These are phyloP conservation scores for Epinephelus malabaricus DNA, from an alignment of 2,797 vertebrate species.

Conservation along the genomic window DNA sequence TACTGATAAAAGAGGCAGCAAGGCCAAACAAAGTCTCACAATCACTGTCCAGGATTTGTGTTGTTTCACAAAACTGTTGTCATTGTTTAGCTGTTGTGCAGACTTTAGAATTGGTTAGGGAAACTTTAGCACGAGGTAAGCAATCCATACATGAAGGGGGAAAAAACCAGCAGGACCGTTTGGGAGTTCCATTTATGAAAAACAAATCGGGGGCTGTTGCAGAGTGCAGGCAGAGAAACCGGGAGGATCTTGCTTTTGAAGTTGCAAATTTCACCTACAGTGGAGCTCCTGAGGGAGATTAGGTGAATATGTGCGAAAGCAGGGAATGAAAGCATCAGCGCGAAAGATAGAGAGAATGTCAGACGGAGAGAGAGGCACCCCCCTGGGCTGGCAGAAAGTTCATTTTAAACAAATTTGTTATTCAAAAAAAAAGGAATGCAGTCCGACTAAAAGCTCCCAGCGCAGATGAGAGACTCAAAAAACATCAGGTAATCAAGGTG, in stretches of 20 bases:
- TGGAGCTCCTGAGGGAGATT: slow-evolving; percentile 62
- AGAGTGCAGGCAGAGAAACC: slow-evolving; percentile 27
- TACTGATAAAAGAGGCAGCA: slow-evolving; percentile 28
- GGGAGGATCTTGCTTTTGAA: slow-evolving; percentile 71
- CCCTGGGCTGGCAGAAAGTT: slow-evolving; percentile 67
- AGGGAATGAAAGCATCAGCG: slow-evolving; percentile 62
- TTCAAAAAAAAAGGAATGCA: slow-evolving; percentile 69
- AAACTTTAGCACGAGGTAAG: slow-evolving; percentile 30
- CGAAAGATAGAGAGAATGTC: slow-evolving; percentile 56
- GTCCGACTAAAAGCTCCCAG: slow-evolving; percentile 66
- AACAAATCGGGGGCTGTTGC: slow-evolving; percentile 53
- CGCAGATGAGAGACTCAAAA: slow-evolving; percentile 32
- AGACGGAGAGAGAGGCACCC: slow-evolving; percentile 50
- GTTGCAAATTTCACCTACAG: slow-evolving; percentile 70
- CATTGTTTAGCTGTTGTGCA: slow-evolving; percentile 2
- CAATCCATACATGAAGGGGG: not conserved
- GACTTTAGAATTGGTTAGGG: slow-evolving; percentile 21
- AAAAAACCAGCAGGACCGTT: slow-evolving; percentile 20
- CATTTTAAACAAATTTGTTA: slow-evolving; percentile 73
- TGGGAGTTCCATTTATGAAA: slow-evolving; percentile 43
- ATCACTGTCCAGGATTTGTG: slow-evolving; percentile 8
- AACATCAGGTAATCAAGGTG: slow-evolving; percentile 53
- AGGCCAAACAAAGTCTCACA: slow-evolving; percentile 9
- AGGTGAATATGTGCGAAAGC: slow-evolving; percentile 57
- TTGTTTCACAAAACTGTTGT: not conserved